Evolutionary conservation across 2,888 invertebrate genomes (phyloP).

Genomic region (Harpalus rufipes): DNA sequence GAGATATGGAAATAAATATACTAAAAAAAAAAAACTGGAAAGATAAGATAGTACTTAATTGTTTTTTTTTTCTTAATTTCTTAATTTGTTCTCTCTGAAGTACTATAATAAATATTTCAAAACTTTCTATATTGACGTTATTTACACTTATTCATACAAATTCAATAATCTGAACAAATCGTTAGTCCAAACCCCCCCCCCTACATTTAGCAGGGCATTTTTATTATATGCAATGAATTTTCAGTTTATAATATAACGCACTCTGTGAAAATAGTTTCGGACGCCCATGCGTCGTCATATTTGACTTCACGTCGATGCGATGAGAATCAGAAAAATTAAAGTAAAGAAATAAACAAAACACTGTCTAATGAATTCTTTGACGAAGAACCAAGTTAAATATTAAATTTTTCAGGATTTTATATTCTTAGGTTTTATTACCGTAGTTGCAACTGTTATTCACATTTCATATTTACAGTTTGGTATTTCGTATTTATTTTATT

Average conservation of each 20-base stretch:
- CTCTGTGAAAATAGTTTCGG: not conserved
- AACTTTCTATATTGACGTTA: too few species aligned
- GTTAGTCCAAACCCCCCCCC: too few species aligned
- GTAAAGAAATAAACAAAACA: constrained; percentile 30
- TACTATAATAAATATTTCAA: too few species aligned
- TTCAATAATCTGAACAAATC: too few species aligned
- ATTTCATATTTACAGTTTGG: constrained; percentile 19
- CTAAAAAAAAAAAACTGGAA: too few species aligned
- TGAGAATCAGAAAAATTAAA: constrained; percentile 24
- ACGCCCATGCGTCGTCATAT: constrained; percentile 7
- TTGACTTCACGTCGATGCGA: constrained; percentile 29
- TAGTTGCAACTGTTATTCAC: constrained; percentile 20
- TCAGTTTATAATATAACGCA: not conserved
- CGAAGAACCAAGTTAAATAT: constrained; percentile 33
- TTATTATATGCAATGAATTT: not conserved
- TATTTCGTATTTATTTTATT: constrained; percentile 12
- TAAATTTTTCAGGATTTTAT: constrained; percentile 31
- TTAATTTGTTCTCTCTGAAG: too few species aligned
- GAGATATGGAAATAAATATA: too few species aligned
- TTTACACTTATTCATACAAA: too few species aligned
- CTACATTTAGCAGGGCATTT: too few species aligned
- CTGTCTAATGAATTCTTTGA: constrained; percentile 48
- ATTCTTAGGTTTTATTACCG: constrained; percentile 14
- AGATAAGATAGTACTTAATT: too few species aligned
- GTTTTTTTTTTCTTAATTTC: too few species aligned